Evolutionary conservation across 2,113 vertebrate genomes (phyloP).

Genomic region (Vanacampus margaritifer): DNA sequence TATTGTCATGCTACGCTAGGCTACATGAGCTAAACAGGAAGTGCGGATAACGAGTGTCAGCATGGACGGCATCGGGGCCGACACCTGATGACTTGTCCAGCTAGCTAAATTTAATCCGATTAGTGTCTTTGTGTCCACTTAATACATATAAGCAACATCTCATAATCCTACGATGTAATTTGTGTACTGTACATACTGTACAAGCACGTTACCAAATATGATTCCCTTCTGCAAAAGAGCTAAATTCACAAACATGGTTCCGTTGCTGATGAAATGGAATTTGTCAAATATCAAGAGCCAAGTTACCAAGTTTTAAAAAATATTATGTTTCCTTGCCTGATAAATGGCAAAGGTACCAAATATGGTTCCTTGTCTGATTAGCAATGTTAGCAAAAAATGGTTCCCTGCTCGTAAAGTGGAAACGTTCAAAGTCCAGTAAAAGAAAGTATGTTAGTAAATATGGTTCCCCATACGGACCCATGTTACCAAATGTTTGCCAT

Average conservation of each 20-base stretch:
- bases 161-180: slow-evolving; percentile 21
- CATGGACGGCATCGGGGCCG: slow-evolving; percentile 24
- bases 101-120: slow-evolving; percentile 44
- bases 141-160: slow-evolving; percentile 15
- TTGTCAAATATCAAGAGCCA: too few species aligned
- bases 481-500: too few species aligned
- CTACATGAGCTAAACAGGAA: not conserved
- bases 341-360: too few species aligned
- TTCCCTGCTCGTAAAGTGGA: too few species aligned
- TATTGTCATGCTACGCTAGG: not conserved
- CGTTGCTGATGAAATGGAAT: too few species aligned
- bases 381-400: too few species aligned
- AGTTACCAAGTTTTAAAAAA: too few species aligned
- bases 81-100: slow-evolving; percentile 48
- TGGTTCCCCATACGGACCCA: not conserved
- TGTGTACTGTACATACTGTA: not conserved
- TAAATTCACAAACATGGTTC: too few species aligned
- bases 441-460: not conserved
- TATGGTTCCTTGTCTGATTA: too few species aligned
- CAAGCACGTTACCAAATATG: not conserved
- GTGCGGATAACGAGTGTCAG: slow-evolving; percentile 3
- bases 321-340: too few species aligned
- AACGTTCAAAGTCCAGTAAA: too few species aligned
- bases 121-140: slow-evolving; percentile 39
- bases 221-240: too few species aligned